These are phyloP conservation scores for Xenops minutus DNA, from an alignment of 2,797 vertebrate genomes.

Conservation along the genomic window DNA sequence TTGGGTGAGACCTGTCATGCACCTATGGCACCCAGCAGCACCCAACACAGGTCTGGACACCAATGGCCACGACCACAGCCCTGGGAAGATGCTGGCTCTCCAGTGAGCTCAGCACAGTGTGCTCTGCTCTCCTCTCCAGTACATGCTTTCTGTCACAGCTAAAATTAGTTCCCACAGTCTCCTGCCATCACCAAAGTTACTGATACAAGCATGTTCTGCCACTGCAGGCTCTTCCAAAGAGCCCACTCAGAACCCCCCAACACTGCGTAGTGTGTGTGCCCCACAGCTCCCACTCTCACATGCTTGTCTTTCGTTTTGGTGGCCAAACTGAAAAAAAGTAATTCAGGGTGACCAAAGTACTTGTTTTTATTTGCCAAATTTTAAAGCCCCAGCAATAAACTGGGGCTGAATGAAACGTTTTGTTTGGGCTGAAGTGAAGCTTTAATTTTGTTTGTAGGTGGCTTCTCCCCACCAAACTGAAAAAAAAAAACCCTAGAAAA, in stretches of 20 bases:
- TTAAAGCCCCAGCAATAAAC: neutral
- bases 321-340: neutral
- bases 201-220: slow-evolving; percentile 40
- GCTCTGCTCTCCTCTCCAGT: neutral
- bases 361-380: neutral
- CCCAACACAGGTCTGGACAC: neutral
- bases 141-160: neutral
- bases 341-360: neutral
- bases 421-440: slow-evolving; percentile 50
- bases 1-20: neutral
- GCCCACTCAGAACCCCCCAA: neutral
- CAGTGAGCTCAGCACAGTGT: neutral
- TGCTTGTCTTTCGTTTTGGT: neutral
- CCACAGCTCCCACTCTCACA: neutral
- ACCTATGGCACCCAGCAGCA: neutral
- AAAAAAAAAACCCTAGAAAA: neutral
- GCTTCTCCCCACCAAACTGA: neutral
- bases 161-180: slow-evolving; percentile 29
- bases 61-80: neutral
- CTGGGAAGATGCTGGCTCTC: neutral
- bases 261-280: neutral
- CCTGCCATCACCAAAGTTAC: slow-evolving; percentile 20
- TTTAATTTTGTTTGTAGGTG: slow-evolving; percentile 61
- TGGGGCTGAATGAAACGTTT: slow-evolving; percentile 6
- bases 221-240: slow-evolving; percentile 29